Evolutionary conservation across 2,888 invertebrate species (phyloP), one percentile per base, ranked within the genome.

Genomic region (Marronus borbonicus): DNA sequence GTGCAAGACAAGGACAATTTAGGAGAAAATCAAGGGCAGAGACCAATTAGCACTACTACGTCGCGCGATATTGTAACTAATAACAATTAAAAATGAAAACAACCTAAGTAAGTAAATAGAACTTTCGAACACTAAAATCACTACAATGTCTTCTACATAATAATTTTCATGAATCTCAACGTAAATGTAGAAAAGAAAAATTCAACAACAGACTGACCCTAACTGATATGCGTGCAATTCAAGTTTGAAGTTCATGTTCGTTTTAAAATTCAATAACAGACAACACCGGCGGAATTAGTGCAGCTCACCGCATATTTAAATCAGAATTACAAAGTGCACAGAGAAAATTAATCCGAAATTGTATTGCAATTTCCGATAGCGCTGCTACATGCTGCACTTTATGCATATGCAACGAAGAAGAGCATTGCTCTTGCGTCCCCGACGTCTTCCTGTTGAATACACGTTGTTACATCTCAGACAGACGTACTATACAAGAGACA

Each of bases 351-450:
- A 83, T 83, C 79, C 80, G 78, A 80, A 7, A 82, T 83, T 83
- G 83, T 82, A 81, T 80, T 82, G 77, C 79, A 83, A 82, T 83
- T 82, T 82, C 82, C 82, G 78, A 83, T 83, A 82, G 81, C 77
- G 65, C 55, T 31, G 55, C 78, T 79, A 79, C 78, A 72, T 82
- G 82, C 79, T 83, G 83, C 80, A 82, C 79, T 84, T 84, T 83
- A 85, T 85, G 84, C 84, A 84, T 85, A 84, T 85, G 84, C 84
- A 85, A 84, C 82, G 80, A 74, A 74, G 60, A 62, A 60, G 36
- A 44, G 44, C 44, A 20, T n/a, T 17, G 49, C 44, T 39, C 65
- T 58, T 58, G 31, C 58, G 39, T 44, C 44, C 44, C 60, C 24
- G 62, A 62, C 44, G 28, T 44, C 60, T 36, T 31, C 62, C 12